A percentile compares a stretch with the other conserved stretches of the same genome.
Evolutionary conservation across 1,140 invertebrate genomes (phyloP).

Genomic region (Drosophila subpulchrella): DNA sequence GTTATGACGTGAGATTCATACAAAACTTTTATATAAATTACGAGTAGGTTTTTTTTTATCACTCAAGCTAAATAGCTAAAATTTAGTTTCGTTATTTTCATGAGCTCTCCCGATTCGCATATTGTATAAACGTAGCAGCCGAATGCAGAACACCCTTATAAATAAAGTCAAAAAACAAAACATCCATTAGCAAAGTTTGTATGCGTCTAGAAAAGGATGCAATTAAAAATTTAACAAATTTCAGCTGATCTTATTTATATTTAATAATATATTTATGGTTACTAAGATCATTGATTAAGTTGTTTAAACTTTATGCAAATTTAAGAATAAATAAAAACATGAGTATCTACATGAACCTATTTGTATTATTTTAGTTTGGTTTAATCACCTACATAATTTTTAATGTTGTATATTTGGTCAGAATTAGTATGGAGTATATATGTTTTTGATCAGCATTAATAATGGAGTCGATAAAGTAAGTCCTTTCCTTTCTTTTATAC

Average conservation of each 20-base stretch:
- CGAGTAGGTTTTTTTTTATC: slow-evolving; percentile 32
- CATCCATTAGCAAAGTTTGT: neutral
- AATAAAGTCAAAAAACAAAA: neutral
- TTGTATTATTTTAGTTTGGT: no score
- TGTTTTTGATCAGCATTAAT: no score
- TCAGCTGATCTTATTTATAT: slow-evolving; percentile 79
- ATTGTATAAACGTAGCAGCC: slow-evolving; percentile 58
- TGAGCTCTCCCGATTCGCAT: slow-evolving; percentile 20
- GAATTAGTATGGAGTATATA: no score
- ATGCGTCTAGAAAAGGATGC: slow-evolving; percentile 33
- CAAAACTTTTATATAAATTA: slow-evolving; percentile 27
- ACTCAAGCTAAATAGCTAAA: slow-evolving; percentile 13
- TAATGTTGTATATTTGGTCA: no score
- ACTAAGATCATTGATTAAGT: slow-evolving; percentile 76
- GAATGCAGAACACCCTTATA: slow-evolving; percentile 43
- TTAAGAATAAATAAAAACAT: no score
- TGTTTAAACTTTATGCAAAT: slow-evolving; percentile 9
- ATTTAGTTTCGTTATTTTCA: neutral
- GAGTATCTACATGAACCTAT: no score
- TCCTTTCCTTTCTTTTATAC: no score
- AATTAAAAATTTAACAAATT: slow-evolving; percentile 27
- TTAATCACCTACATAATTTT: no score
- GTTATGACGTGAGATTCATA: slow-evolving; percentile 11
- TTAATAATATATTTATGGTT: slow-evolving; percentile 70
- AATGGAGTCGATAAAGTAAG: no score